Evolutionary conservation across 2,888 invertebrate genomes (phyloP), one percentile per base, ranked within the genome.

Genomic region (Aphodius granarius): DNA sequence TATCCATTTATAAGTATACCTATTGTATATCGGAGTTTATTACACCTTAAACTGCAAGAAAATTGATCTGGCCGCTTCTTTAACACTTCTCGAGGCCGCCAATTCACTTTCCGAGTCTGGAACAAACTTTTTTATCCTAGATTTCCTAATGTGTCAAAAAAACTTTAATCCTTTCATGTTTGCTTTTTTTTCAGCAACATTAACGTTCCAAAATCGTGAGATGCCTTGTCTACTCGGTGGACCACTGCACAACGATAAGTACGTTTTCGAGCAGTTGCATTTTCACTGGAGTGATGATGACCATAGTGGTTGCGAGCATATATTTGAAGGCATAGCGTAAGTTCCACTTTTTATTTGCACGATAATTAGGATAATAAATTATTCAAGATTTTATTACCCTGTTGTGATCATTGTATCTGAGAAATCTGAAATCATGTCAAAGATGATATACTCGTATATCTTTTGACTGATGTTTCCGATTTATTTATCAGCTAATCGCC

Each of bases 221-320:
- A 86, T 89, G 66, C 93, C 93, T 0, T 89, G 89, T 22, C 86
- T 93, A 2, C 87, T 88, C 68, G 93, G 93, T 0, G 93, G 93
- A 0, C 93, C 92, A 0, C 86, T 93, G 5, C 88, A 88, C 73
- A 88, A 91, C 9, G 91, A 92, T 72, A 91, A 91, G 77, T 94
- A 91, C 82, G 89, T 92, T 74, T 93, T 94, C 78, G 93, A 93
- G 80, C 94, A 95, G 84, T 89, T 94, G 85, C 95, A 95, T 86
- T 94, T 95, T 85, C 95, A 95, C 85, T 95, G 95, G 94, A 92
- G 92, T 0, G 92, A 92, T 19, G 91, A 91, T 72, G 92, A 93
- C 81, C 92, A 91, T 81, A 91, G 91, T 63, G 95, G 95, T 15
- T 94, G 94, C 81, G 95, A 95, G 84, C 95, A 95, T 83, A 92